Base-by-base conservation (phyloP, 2,113 vertebrate species). In the Tetraodon nigroviridis region DNA sequence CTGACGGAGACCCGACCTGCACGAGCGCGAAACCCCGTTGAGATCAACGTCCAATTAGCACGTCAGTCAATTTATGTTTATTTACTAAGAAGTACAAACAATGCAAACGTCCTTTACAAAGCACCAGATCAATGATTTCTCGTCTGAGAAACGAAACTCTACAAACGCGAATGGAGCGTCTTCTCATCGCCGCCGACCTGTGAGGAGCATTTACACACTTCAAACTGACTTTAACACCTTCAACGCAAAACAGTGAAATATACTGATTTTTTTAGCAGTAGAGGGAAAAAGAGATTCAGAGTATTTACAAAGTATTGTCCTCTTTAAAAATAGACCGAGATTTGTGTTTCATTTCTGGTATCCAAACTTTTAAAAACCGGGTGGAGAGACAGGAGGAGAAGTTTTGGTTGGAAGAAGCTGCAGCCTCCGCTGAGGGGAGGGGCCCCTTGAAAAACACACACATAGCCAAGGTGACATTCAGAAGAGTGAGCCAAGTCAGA, bases 51-150 rank as follows among this genome's bases (percentile, higher is more conserved):
- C 5, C 24, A 27, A 27, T 27, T 27, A 27, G 12, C 2, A 37
- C 8, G 2, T 11, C 32, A 12, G 32, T 10, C 7, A 37, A 11
- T 37, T 8, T 37, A 37, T 37, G 48, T 90, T 90, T 89, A 91
- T 91, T 90, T 82, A 58, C 81, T 82, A 71, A 81, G 65, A 80
- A 90, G 78, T 89, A 88, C 82, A 89, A 89, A 89, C 69, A 80
- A 89, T 89, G 83, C 85, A 90, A 86, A 87, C 78, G 86, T 84
- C 55, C 50, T 70, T 61, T 80, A 60, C 56, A 73, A 82, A 86
- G 75, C 75, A 84, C 61, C 65, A 70, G 66, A 78, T 53, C 51
- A 46, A 51, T 55, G 76, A 61, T 42, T 58, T 29, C 53, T 48
- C 57, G 29, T 55, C 58, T 5, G 63, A 76, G 53, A 75, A 37